Evolutionary conservation across 1,140 invertebrate genomes (phyloP).

Genomic region (Venturia canescens): DNA sequence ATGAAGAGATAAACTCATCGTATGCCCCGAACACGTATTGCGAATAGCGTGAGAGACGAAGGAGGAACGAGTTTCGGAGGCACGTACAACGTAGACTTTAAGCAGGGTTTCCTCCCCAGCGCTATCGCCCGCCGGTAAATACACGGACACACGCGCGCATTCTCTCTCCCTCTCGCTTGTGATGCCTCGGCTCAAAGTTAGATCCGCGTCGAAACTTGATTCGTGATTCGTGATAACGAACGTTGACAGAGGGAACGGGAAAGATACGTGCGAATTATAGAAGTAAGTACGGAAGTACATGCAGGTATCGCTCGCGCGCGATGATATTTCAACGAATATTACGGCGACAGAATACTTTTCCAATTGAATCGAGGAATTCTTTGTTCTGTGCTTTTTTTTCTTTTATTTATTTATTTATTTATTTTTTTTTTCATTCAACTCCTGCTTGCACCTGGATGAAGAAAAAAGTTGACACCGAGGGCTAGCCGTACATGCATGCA

Average conservation of each 20-base stretch:
- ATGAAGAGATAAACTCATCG: conserved; percentile 35
- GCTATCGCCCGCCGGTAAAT: neutral
- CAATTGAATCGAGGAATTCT: too few species aligned
- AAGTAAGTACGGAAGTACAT: too few species aligned
- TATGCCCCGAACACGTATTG: conserved; percentile 41
- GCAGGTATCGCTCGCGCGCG: too few species aligned
- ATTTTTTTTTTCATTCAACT: too few species aligned
- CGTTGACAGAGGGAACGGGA: conserved; percentile 20
- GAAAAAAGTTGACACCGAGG: too few species aligned
- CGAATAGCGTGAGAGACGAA: neutral
- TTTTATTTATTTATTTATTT: too few species aligned
- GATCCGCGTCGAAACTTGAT: conserved; percentile 41
- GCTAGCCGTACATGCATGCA: too few species aligned
- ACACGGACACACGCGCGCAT: neutral
- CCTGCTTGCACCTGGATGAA: too few species aligned
- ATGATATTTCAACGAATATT: neutral
- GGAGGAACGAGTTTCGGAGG: conserved; percentile 23
- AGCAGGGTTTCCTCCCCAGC: conserved; percentile 7
- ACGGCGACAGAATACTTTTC: neutral
- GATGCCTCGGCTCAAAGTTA: conserved; percentile 24
- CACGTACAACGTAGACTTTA: conserved; percentile 24
- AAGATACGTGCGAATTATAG: neutral
- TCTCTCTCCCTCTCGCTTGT: too few species aligned
- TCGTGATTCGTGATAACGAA: conserved; percentile 30
- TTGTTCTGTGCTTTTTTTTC: too few species aligned